phyloP scores from a whole-genome alignment of 2,113 vertebrate species.

The Peromyscus polionotus region DNA sequence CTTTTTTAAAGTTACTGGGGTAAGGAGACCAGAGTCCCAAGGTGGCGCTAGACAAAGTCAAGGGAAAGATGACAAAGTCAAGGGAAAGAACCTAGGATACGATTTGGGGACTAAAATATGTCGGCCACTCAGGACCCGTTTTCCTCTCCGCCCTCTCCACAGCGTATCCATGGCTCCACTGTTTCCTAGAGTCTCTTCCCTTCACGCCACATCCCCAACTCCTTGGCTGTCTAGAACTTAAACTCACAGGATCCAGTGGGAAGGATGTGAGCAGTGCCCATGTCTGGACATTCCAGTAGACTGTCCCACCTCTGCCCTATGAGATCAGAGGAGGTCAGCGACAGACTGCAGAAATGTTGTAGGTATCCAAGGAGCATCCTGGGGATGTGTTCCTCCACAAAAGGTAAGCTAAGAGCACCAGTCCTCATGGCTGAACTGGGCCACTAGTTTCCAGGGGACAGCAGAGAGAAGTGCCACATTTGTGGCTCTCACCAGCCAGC shows the following conservation, averaged over 20 bases:
- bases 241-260: background rate
- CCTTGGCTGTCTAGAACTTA: background rate
- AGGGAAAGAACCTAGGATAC: background rate
- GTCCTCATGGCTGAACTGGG: background rate
- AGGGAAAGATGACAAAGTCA: background rate
- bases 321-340: background rate
- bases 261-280: background rate
- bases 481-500: accelerated
- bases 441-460: background rate
- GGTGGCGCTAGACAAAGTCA: accelerated
- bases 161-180: background rate
- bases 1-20: background rate
- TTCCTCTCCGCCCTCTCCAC: background rate
- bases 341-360: background rate
- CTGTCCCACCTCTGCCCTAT: background rate
- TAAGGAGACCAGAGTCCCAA: background rate
- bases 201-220: background rate
- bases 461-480: background rate
- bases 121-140: background rate
- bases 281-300: background rate
- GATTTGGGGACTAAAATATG: background rate
- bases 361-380: background rate
- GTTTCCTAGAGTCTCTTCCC: background rate
- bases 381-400: too few species aligned
- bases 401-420: background rate